These are phyloP conservation scores for Odobenus rosmarus DNA, from an alignment of 2,113 vertebrate species.

Conservation along the genomic window DNA sequence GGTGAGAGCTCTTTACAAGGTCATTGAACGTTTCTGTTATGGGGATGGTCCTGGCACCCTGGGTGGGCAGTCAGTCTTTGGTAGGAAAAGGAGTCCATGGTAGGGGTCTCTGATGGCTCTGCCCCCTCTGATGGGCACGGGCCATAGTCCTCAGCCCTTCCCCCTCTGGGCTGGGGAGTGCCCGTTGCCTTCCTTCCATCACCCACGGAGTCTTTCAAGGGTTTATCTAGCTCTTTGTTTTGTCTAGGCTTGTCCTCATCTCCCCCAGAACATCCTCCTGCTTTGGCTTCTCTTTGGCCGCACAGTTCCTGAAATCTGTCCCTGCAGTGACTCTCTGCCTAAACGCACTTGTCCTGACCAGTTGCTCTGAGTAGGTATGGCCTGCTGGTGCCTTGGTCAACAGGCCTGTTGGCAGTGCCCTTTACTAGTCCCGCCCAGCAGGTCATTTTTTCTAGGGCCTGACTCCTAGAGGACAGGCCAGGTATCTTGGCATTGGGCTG, in stretches of 20 bases:
- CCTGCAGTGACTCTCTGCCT: background rate
- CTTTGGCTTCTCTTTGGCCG: background rate
- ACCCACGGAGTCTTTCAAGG: background rate
- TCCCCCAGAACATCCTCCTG: background rate
- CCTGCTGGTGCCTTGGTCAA: background rate
- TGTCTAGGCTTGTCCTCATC: background rate
- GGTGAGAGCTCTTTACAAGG: background rate
- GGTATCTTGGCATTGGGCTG: background rate
- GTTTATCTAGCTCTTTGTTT: background rate
- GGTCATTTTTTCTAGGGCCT: background rate
- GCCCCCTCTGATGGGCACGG: background rate
- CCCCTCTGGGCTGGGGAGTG: accelerated
- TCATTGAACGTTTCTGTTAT: background rate
- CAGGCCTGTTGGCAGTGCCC: background rate
- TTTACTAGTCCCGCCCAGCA: background rate
- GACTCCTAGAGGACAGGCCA: background rate
- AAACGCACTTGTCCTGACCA: accelerated
- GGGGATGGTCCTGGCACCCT: background rate
- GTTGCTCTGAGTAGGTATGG: background rate
- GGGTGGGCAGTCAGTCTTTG: background rate
- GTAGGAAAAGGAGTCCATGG: background rate
- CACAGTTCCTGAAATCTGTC: background rate
- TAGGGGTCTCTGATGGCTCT: background rate
- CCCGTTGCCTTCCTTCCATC: background rate
- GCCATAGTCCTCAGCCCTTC: background rate